Evolutionary conservation across 2,888 invertebrate species (phyloP).

Genomic region (Phalangium opilio): DNA sequence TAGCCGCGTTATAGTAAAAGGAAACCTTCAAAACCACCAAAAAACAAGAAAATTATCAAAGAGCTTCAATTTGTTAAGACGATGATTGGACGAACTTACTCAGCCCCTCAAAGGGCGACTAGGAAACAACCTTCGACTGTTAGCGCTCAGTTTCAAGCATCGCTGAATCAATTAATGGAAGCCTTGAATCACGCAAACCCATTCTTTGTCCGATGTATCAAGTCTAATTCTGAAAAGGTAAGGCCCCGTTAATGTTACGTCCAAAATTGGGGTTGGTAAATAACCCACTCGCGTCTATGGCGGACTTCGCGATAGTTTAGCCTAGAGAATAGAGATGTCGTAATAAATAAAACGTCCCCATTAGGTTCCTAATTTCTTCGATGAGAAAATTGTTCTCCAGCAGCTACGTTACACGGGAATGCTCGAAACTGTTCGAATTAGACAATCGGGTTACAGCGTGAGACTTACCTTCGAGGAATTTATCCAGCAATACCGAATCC

Average conservation of each 20-base stretch:
- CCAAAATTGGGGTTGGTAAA: too few species aligned
- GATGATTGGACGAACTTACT: conserved; percentile 52
- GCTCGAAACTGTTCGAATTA: conserved; percentile 85
- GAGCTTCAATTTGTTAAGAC: conserved; percentile 85
- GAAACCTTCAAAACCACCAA: conserved; percentile 68
- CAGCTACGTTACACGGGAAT: conserved; percentile 89
- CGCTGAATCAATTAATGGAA: conserved; percentile 78
- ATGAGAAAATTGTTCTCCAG: conserved; percentile 79
- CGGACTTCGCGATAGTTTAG: too few species aligned
- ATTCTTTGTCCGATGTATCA: conserved; percentile 79
- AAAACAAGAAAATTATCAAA: conserved; percentile 45
- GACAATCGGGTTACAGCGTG: conserved; percentile 90
- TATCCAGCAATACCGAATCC: conserved; percentile 74
- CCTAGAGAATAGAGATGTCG: too few species aligned
- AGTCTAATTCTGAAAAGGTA: conserved; percentile 80
- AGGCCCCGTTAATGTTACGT: too few species aligned
- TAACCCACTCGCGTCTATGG: too few species aligned
- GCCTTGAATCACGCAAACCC: conserved; percentile 78
- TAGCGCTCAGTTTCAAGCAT: conserved; percentile 86
- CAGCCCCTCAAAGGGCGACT: conserved; percentile 30
- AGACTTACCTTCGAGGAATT: conserved; percentile 86
- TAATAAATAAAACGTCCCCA: conserved; percentile 13
- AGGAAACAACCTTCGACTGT: conserved; percentile 81
- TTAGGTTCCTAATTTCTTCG: conserved; percentile 71
- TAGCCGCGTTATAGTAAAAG: conserved; percentile 56